Base-by-base conservation (phyloP, 1,140 invertebrate genomes). In the Lepidurus apus region DNA sequence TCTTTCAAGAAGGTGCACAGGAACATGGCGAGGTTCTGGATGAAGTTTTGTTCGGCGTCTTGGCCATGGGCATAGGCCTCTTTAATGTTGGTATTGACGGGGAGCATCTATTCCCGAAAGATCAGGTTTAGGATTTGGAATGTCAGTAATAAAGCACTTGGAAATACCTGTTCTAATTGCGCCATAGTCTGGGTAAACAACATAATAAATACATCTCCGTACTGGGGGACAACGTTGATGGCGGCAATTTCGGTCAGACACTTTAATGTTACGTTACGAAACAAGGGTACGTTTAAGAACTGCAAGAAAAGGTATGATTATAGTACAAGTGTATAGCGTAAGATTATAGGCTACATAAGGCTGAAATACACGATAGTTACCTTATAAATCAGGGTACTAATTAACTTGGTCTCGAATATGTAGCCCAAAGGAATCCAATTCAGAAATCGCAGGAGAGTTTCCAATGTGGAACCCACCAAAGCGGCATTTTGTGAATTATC, bases 371-470 rank as follows among this genome's bases (percentile, higher is more conserved):
- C 21, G 13, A n/a, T 1, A 65, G 34, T 34, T 11, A 65, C 53
- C 53, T 98, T 98, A 83, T 92, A 95, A 83, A 98, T 96, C 75
- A 99, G 88, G 73, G 95, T 97, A 81, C 91, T 92, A 81, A 99
- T 98, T 17, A 99, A 87, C 85, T 98, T 95, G 78, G 98, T 99
- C 89, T 99, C 97, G 89, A 99, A 99, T 84, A 99, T 98, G 84
- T 99, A 99, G 13, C 98, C 98, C 74, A 99, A 88, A 24, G 98
- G 98, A 84, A 99, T 99, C 98, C 98, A 99, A 85, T 98, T 99
- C 24, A 99, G 89, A 89, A 99, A 99, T 85, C 96, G 89, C 74
- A 99, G 87, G 74, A 99, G 87, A 26, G 98, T 99, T 84, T 98
- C 95, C 78, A 99, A 87, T 5, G 98, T 99, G 13, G 96, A 93